These are phyloP conservation scores for Musca domestica DNA, from an alignment of 1,140 invertebrate genomes.

Conservation along the genomic window DNA sequence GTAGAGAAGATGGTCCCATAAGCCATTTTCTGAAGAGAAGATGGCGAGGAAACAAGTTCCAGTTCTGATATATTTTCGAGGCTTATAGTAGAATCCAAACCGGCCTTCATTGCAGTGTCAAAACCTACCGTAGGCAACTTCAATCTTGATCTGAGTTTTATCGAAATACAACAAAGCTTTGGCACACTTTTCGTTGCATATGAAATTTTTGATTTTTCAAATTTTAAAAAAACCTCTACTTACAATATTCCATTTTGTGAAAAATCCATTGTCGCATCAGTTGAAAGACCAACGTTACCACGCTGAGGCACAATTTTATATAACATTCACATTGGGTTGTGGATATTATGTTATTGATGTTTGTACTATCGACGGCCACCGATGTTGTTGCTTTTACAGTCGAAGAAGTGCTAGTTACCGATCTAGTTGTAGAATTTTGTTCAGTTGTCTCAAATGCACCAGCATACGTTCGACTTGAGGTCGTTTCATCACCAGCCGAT, in stretches of 20 bases:
- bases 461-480: not conserved
- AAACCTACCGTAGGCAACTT: no score
- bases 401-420: not conserved
- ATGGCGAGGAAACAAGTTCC: no score
- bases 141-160: no score
- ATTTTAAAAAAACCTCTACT: not conserved
- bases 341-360: not conserved
- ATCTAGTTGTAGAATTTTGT: not conserved
- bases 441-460: not conserved
- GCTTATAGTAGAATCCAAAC: no score
- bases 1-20: no score
- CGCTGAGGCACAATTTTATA: conserved; percentile 44
- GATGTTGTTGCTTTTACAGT: not conserved
- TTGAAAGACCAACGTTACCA: conserved; percentile 45
- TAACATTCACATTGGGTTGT: conserved; percentile 41
- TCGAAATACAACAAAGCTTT: no score
- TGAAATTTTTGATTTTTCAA: not conserved
- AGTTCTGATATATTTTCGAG: no score
- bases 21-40: no score
- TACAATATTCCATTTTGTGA: conserved; percentile 33
- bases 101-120: no score
- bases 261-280: conserved; percentile 43
- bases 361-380: not conserved
- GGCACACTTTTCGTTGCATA: no score
- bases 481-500: not conserved